Evolutionary conservation across 2,113 vertebrate species (phyloP).

Genomic region (Anguilla rostrata): DNA sequence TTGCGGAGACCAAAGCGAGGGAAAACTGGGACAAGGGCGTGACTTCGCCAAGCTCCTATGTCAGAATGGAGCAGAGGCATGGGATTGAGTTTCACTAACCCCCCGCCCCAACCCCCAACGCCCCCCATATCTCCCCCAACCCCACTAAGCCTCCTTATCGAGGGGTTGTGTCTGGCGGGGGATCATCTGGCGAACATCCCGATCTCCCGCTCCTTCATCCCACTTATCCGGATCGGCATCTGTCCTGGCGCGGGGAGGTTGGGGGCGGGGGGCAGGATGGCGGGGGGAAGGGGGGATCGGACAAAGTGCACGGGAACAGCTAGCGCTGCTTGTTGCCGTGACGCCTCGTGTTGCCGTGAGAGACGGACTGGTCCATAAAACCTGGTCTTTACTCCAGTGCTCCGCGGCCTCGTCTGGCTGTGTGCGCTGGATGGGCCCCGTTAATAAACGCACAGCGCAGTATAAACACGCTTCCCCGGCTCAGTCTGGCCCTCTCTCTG

Average conservation of each 20-base stretch:
- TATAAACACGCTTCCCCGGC: neutral
- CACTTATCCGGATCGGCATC: neutral
- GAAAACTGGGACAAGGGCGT: too few species aligned
- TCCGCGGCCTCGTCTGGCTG: neutral
- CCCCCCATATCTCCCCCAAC: too few species aligned
- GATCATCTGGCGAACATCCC: neutral
- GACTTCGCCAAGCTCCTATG: neutral
- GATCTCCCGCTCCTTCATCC: neutral
- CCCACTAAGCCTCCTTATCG: neutral
- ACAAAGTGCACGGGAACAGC: neutral
- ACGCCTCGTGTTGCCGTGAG: neutral
- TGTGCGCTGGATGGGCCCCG: neutral
- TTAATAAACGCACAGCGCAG: neutral
- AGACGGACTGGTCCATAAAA: neutral
- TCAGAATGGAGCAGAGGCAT: neutral
- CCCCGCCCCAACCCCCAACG: too few species aligned
- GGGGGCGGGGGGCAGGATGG: too few species aligned
- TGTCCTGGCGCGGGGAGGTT: neutral
- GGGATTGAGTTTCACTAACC: neutral
- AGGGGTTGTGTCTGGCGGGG: neutral
- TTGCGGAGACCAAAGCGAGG: too few species aligned
- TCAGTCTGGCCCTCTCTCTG: neutral
- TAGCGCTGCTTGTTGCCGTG: neutral
- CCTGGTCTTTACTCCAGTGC: neutral
- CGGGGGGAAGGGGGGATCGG: too few species aligned